Evolutionary conservation across 2,113 vertebrate species (phyloP).

Genomic region (Oryzias javanicus): DNA sequence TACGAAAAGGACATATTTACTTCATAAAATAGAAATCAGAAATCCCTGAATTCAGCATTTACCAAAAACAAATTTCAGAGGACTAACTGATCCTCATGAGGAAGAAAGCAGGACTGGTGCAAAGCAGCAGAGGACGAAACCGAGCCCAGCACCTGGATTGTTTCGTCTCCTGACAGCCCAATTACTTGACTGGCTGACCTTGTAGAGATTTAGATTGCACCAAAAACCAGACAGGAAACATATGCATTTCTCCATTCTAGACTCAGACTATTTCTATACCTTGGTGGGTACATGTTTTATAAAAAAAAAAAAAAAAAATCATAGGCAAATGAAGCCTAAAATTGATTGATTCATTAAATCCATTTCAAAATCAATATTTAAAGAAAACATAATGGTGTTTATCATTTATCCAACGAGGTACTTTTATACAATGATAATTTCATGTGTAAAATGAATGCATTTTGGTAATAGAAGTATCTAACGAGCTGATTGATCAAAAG

Average conservation of each 20-base stretch:
- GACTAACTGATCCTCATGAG: background rate
- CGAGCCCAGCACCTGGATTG: no score
- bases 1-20: no score
- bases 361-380: background rate
- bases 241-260: background rate
- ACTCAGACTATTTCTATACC: background rate
- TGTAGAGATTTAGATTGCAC: no score
- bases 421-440: background rate
- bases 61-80: background rate
- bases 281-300: no score
- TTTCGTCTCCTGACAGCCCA: no score
- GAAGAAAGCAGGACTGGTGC: background rate
- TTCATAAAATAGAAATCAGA: no score
- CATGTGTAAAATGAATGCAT: conserved; percentile 3
- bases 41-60: background rate
- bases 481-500: conserved; percentile 7
- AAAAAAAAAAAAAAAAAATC: no score
- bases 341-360: background rate
- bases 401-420: no score
- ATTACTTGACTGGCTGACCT: no score
- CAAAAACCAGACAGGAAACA: background rate
- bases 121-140: background rate
- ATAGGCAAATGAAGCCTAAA: background rate
- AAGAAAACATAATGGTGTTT: background rate
- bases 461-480: conserved; percentile 1